Evolutionary conservation across 1,140 invertebrate genomes (phyloP).

Genomic region (Planococcus citri): DNA sequence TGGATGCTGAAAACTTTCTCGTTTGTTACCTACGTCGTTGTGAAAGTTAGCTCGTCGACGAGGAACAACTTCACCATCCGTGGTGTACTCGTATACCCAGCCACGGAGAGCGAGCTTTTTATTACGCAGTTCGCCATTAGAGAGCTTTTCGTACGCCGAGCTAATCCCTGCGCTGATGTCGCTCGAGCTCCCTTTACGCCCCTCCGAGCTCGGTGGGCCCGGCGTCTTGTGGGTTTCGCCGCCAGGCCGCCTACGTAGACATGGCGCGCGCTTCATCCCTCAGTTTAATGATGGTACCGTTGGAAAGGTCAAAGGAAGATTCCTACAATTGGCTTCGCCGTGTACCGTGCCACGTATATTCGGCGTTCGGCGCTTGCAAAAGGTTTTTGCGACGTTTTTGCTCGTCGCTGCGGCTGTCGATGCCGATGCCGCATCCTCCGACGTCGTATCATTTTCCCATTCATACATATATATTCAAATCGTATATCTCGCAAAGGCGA

Average conservation of each 20-base stretch:
- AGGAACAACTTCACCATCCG: no score
- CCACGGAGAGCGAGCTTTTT: no score
- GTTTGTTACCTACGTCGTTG: not conserved
- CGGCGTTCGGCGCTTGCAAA: no score
- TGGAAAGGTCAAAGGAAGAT: slow-evolving; percentile 6
- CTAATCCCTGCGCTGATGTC: not conserved
- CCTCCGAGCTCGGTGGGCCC: not conserved
- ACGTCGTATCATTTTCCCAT: no score
- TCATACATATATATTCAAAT: no score
- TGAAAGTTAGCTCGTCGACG: not conserved
- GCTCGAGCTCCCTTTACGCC: not conserved
- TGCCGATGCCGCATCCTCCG: no score
- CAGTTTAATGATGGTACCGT: not conserved
- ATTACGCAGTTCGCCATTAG: not conserved
- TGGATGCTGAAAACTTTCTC: not conserved
- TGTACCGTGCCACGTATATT: no score
- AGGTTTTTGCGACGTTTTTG: not conserved
- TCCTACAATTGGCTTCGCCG: not conserved
- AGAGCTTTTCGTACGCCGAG: not conserved
- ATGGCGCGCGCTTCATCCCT: not conserved
- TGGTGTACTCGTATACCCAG: no score
- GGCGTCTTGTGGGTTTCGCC: no score
- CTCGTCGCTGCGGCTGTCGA: no score
- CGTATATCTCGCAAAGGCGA: no score
- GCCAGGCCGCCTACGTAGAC: not conserved